These are phyloP conservation scores for Bombylius major DNA, from an alignment of 2,888 invertebrate genomes.

Conservation along the genomic window DNA sequence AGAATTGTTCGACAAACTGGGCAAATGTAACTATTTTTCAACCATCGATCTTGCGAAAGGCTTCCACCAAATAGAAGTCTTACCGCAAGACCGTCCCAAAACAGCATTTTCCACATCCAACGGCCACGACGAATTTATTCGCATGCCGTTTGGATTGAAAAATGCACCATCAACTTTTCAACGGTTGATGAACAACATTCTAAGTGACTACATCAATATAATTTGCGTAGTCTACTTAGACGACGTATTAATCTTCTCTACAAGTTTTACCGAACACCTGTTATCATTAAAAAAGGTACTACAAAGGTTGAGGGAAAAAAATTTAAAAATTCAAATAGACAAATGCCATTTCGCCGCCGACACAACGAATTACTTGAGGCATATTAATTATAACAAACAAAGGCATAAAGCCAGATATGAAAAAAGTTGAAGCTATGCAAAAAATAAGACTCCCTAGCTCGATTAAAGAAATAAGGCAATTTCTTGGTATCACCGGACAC, in stretches of 20 bases:
- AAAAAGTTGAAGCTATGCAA: constrained; percentile 16
- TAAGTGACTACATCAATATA: neutral
- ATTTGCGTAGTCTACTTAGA: constrained; percentile 1
- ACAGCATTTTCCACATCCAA: neutral
- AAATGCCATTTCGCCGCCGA: constrained; percentile 7
- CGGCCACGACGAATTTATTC: constrained; percentile 8
- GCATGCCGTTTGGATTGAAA: no score
- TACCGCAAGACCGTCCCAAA: neutral
- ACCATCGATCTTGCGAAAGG: constrained; percentile 11
- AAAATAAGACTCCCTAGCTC: constrained; percentile 4
- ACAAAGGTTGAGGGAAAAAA: neutral
- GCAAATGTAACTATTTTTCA: constrained; percentile 10
- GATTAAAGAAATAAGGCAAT: constrained; percentile 6
- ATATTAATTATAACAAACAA: constrained; percentile 5
- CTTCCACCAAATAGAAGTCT: constrained; percentile 10
- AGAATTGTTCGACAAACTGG: constrained; percentile 9
- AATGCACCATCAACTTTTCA: no score
- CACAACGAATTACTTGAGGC: constrained; percentile 8
- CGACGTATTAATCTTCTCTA: neutral
- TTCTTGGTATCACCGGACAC: constrained; percentile 12
- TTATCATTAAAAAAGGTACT: neutral
- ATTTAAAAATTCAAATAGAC: constrained; percentile 7
- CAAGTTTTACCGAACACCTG: neutral
- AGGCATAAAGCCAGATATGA: constrained; percentile 20
- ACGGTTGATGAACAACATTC: constrained; percentile 2